Percentiles rank a stretch among this genome's conserved stretches.
These are phyloP conservation scores for Tinamus major DNA, from an alignment of 2,797 vertebrate species.

Conservation along the genomic window DNA sequence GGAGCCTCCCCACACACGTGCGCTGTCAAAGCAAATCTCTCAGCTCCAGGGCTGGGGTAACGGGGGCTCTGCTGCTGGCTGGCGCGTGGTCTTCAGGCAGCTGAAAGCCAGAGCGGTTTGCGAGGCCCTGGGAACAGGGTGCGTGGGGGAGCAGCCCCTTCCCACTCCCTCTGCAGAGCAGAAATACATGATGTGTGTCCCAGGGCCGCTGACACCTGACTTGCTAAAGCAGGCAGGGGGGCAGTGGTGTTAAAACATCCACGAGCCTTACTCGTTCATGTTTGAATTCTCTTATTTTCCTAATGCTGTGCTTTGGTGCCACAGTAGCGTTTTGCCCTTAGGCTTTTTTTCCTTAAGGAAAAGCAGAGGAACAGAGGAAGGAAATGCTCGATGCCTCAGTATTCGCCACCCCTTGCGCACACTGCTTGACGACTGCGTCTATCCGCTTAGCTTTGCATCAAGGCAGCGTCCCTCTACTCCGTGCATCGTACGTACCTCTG, in stretches of 20 bases:
- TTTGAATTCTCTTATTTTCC: background rate
- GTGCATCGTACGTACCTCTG: background rate
- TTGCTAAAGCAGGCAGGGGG: background rate
- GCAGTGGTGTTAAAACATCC: background rate
- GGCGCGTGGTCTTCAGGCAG: background rate
- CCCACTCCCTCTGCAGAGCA: background rate
- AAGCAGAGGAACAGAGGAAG: constrained; percentile 62
- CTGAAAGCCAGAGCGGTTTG: background rate
- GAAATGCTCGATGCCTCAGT: constrained; percentile 41
- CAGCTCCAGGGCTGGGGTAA: background rate
- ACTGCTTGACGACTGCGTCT: background rate
- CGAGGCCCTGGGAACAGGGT: background rate
- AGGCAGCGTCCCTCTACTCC: background rate
- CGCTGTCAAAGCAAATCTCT: background rate
- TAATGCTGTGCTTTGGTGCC: background rate
- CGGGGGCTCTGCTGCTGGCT: background rate
- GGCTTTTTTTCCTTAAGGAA: constrained; percentile 19
- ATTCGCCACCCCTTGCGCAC: constrained; percentile 47
- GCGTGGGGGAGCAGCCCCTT: background rate
- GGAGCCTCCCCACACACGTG: background rate
- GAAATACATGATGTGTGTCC: background rate
- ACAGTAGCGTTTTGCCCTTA: background rate
- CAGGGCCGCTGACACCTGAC: background rate
- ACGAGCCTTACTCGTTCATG: background rate
- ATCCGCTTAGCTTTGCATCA: background rate